phyloP scores from a whole-genome alignment of 30 jellyfish, hydroid and myxozoan species.

The Chironex yamaguchii region DNA sequence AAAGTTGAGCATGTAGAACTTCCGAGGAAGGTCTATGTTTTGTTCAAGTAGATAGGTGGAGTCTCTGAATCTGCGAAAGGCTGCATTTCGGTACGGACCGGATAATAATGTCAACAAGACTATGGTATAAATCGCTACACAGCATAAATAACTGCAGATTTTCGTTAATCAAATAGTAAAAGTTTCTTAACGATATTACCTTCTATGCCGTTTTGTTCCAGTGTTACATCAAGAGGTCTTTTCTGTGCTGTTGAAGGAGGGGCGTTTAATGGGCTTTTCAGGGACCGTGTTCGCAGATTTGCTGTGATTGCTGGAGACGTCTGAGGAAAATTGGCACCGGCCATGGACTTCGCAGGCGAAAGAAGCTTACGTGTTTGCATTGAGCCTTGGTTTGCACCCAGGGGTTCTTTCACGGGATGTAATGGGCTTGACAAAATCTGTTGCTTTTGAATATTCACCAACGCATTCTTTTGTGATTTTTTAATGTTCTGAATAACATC shows the following conservation, averaged over 20 bases:
- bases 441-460: slow-evolving; percentile 73
- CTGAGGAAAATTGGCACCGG: slow-evolving; percentile 69
- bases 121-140: too few relatives aligned
- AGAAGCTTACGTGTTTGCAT: slow-evolving; percentile 64
- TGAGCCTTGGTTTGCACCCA: slow-evolving; percentile 8
- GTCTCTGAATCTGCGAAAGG: too few relatives aligned
- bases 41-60: too few relatives aligned
- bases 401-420: slow-evolving; percentile 23
- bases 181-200: too few relatives aligned
- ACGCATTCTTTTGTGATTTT: slow-evolving; percentile 76
- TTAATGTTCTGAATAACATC: slow-evolving; percentile 83
- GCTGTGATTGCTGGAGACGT: slow-evolving; percentile 77
- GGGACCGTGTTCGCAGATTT: slow-evolving; percentile 77
- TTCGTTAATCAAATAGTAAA: too few relatives aligned
- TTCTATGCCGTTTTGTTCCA: slow-evolving; percentile 77
- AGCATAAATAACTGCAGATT: too few relatives aligned
- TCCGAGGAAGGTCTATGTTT: too few relatives aligned
- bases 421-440: slow-evolving; percentile 60
- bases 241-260: slow-evolving; percentile 73
- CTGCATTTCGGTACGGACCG: too few relatives aligned
- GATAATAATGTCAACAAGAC: too few relatives aligned
- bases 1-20: too few relatives aligned
- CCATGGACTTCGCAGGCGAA: slow-evolving; percentile 80
- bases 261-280: slow-evolving; percentile 76
- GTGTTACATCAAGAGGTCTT: slow-evolving; percentile 84